These are phyloP conservation scores for Meleagris gallopavo DNA, from an alignment of 2,113 vertebrate genomes.

Conservation along the genomic window DNA sequence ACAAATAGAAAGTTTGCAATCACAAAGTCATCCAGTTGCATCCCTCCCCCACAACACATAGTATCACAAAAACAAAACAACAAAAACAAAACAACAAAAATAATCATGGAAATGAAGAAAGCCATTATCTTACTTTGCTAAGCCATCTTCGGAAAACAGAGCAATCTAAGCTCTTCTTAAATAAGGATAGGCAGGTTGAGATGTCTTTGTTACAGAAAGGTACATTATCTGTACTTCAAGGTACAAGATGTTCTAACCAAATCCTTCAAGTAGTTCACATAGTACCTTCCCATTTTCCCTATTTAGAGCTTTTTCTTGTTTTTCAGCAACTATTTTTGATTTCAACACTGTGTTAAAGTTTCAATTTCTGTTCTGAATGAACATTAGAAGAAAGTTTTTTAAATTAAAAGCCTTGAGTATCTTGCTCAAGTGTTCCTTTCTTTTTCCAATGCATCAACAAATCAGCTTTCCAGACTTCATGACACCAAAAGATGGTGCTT, in stretches of 20 bases:
- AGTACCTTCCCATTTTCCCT: background rate
- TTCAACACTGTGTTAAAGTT: background rate
- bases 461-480: background rate
- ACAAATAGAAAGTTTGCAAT: background rate
- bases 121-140: background rate
- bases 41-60: background rate
- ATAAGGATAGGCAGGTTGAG: background rate
- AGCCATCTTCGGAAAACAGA: background rate
- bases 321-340: background rate
- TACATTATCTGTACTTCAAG: background rate
- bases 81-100: background rate
- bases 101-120: background rate
- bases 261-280: background rate
- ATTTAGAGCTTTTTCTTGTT: background rate
- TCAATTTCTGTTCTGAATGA: background rate
- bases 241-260: background rate
- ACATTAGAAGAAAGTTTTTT: background rate
- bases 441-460: background rate
- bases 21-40: background rate
- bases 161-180: background rate
- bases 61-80: background rate
- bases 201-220: background rate
- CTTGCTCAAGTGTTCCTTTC: background rate
- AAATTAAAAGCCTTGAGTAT: background rate
- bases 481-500: background rate